Evolutionary conservation across 2,888 invertebrate genomes (phyloP), one percentile per base, ranked within the genome.

Genomic region (Slavum lentiscoides): DNA sequence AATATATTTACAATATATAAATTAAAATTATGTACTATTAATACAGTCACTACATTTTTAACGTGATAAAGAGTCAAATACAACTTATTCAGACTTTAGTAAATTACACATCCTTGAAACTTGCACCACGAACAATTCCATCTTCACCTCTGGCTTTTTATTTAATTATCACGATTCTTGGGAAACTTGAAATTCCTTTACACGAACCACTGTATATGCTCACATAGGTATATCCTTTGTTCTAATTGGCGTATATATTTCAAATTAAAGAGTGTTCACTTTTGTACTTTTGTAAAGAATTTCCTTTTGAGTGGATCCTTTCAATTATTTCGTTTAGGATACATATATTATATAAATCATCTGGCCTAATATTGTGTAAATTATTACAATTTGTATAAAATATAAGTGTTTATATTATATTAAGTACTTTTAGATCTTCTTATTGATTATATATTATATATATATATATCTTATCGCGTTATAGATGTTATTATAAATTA

Each of bases 201-300:
- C n/a, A 43, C 17, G 8, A 43, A 21, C 55, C 19, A 37, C 11
- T 23, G 4, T 17, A 58, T n/a, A 59, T n/a, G 19, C 19, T 1
- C 19, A 58, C 19, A 19, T 19, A 5, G 2, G n/a, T 59, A 19
- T n/a, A 59, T 37, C n/a, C 21, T 39, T 37, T 43, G 3, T 43
- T 7, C 15, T 72, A 72, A 72, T 59, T 72, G 37, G 69, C 49
- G 49, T 69, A 59, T 55, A 59, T 55, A 43, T 15, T 72, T 59
- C 17, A 39, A 0, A 72, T 21, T 15, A 37, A 23, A 61, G 39
- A 72, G 72, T 23, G 21, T 21, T 39, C 21, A 21, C 59, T 70
- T 70, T 37, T 58, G 37, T 37, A 59, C 37, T 2, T 39, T 21
- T 2, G n/a, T 39, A 7, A 39, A 37, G n/a, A 58, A 21, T 70